A percentile compares a stretch with the other conserved stretches of the same genome.
Conservation (phyloP, 1,140 invertebrate genomes). For the Apocrypta bakeri region DNA sequence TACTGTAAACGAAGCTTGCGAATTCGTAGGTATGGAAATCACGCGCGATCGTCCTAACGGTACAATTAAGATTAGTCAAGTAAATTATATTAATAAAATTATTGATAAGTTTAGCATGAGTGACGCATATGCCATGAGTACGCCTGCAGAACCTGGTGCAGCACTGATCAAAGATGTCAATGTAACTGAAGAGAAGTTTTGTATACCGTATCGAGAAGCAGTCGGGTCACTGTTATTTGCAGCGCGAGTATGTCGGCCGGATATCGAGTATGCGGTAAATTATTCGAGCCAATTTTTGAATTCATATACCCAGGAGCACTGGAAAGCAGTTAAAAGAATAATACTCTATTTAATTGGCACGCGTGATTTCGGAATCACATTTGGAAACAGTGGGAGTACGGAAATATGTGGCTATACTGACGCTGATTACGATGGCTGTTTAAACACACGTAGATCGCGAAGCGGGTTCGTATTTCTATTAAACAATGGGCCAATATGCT, state of each 20-base stretch:
- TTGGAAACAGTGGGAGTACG: neutral
- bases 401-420: conserved; percentile 3
- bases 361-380: conserved; percentile 19
- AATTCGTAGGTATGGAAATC: conserved; percentile 61
- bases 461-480: neutral
- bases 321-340: conserved; percentile 49
- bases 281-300: conserved; percentile 22
- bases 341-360: conserved; percentile 46
- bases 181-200: neutral
- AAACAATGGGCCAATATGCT: conserved; percentile 22
- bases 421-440: conserved; percentile 11
- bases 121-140: neutral
- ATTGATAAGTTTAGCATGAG: neutral
- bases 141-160: neutral
- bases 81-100: conserved; percentile 9
- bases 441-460: conserved; percentile 8
- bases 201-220: conserved; percentile 58
- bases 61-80: conserved; percentile 14
- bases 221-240: conserved; percentile 66
- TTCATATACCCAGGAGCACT: conserved; percentile 30
- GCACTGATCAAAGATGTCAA: neutral
- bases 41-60: conserved; percentile 49
- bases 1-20: conserved; percentile 41
- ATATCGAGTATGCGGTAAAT: conserved; percentile 41
- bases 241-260: conserved; percentile 56